phyloP scores from a whole-genome alignment of 2,113 vertebrate genomes.

The Smithornis capensis region DNA sequence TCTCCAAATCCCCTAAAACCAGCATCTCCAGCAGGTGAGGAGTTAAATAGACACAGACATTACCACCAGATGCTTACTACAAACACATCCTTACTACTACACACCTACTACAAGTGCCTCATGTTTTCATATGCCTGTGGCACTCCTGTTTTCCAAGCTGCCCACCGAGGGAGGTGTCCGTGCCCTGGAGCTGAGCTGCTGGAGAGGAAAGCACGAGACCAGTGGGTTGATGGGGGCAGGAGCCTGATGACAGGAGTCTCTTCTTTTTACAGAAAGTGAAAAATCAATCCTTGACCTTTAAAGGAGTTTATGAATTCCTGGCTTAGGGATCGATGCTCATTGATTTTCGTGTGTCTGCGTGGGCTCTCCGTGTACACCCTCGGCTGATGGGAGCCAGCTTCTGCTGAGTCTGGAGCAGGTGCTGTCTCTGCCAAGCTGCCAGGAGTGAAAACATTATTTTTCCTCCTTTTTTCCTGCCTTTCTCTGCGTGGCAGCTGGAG shows the following conservation, averaged over 20 bases:
- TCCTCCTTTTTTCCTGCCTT: background rate
- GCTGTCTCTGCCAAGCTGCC: constrained; percentile 44
- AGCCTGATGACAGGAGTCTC: constrained; percentile 49
- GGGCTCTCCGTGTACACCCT: constrained; percentile 33
- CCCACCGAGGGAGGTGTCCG: accelerated
- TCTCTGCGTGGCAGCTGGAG: background rate
- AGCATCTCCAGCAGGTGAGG: background rate
- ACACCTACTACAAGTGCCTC: background rate
- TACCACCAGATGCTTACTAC: background rate
- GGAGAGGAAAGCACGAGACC: background rate
- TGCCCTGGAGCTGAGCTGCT: accelerated
- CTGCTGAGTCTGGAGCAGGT: constrained; percentile 57
- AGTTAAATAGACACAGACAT: background rate
- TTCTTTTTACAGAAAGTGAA: constrained; percentile 69
- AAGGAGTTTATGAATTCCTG: constrained; percentile 83
- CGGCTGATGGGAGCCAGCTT: constrained; percentile 61
- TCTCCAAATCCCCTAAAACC: no score
- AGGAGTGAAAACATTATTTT: constrained; percentile 40
- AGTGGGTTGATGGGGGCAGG: background rate
- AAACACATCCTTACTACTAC: background rate
- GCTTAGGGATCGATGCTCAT: constrained; percentile 75
- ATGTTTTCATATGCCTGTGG: accelerated
- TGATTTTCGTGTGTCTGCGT: constrained; percentile 71
- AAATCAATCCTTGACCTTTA: constrained; percentile 81
- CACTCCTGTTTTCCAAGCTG: accelerated